Conservation (phyloP, 2,113 vertebrate genomes). For the Megatriorchis doriae region DNA sequence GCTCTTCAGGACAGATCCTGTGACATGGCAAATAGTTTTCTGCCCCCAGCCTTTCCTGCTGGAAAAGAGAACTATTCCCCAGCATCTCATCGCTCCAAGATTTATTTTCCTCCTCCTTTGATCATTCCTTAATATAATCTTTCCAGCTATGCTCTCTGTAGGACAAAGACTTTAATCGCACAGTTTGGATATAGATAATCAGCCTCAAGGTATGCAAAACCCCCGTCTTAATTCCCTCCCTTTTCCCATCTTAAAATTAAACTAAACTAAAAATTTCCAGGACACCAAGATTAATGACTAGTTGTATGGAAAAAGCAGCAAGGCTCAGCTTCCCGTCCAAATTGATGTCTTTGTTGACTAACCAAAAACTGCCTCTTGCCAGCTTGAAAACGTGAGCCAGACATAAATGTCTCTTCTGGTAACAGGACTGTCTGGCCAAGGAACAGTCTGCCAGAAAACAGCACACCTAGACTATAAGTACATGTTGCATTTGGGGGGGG, state of each 20-base stretch:
- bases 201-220: background rate
- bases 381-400: background rate
- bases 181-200: background rate
- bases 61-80: background rate
- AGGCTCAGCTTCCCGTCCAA: background rate
- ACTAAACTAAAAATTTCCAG: background rate
- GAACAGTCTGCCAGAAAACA: background rate
- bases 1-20: background rate
- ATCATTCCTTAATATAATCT: background rate
- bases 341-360: background rate
- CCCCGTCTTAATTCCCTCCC: background rate
- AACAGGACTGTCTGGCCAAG: background rate
- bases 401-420: background rate
- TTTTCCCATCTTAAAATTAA: background rate
- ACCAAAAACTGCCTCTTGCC: background rate
- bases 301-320: background rate
- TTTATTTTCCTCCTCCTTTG: background rate
- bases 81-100: background rate
- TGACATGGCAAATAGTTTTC: background rate
- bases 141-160: background rate
- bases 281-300: slow-evolving; percentile 10
- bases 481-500: background rate
- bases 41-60: background rate
- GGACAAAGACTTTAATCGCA: slow-evolving; percentile 14
- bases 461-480: background rate